Percentiles rank a stretch among this genome's conserved stretches.
Conservation (phyloP, 2,797 vertebrate species). For the Cyprinodon diabolis region DNA sequence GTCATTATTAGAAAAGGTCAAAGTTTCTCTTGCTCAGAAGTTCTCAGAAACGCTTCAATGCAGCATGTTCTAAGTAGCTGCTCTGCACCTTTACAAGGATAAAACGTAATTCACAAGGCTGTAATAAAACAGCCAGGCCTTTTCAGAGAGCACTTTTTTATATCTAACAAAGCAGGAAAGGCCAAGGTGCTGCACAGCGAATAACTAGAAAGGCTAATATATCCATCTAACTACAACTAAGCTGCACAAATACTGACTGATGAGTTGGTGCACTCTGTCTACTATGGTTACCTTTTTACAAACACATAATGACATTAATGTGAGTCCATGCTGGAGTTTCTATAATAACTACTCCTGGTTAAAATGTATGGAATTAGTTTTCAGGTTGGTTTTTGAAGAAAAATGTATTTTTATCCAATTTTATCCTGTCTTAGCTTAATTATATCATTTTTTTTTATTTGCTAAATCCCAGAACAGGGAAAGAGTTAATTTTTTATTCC, state of each 20-base stretch:
- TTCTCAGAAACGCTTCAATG: neutral
- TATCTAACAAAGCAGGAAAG: neutral
- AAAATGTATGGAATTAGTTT: neutral
- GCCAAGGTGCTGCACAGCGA: slow-evolving; percentile 3
- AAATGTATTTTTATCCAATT: neutral
- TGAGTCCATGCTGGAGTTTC: no score
- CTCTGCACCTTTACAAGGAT: neutral
- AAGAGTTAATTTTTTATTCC: neutral
- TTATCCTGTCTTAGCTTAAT: neutral
- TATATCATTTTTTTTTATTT: neutral
- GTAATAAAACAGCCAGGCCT: neutral
- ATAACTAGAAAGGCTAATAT: neutral
- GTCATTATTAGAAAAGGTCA: neutral
- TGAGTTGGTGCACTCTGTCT: neutral
- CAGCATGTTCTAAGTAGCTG: neutral
- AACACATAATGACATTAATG: no score
- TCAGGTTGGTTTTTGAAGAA: neutral
- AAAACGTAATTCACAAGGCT: neutral
- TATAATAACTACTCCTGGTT: no score
- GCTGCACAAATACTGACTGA: neutral
- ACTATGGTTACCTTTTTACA: neutral
- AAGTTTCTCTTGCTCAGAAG: neutral
- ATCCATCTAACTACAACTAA: neutral
- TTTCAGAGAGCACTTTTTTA: neutral
- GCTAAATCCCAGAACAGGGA: neutral